Evolutionary conservation across 2,888 invertebrate species (phyloP), one percentile per base, ranked within the genome.

Genomic region (Drosophila multiciliata): DNA sequence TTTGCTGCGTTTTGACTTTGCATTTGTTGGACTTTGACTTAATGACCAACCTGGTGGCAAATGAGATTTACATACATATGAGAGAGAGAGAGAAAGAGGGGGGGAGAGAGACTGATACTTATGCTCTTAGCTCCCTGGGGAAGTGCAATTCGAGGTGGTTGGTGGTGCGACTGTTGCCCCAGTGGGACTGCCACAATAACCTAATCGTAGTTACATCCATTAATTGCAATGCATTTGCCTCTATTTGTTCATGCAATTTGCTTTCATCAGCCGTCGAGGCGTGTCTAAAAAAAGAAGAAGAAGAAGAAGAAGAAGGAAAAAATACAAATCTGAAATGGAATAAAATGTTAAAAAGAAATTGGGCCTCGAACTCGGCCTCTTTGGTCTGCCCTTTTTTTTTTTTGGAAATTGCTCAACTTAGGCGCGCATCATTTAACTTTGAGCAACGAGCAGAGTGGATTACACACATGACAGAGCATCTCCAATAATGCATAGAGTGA

Each of bases 381-480:
- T 71, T 73, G 69, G 75, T 62, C 70, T 57, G 45, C 23, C 38
- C 23, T 35, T 23, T 9, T 11, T 12, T 42, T 35, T 12, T 12
- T 48, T 49, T 53, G 67, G 75, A 86, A 86, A 82, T 85, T 76
- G 83, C 77, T 72, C 78, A 82, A 88, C 78, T 90, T 91, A 87
- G 78, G 77, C 75, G 80, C 82, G 89, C 89, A 90, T 82, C 91
- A 89, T 91, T 89, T 87, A 89, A 90, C 89, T 75, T 87, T 75
- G 74, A 76, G 75, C 77, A 75, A 90, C 82, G 87, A 89, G 89
- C 84, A 72, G 89, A 86, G 86, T 86, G 86, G 87, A 86, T 90
- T 90, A 86, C 86, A 82, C 86, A 87, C 85, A 85, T 87, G 85
- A 83, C 70, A 52, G 81, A 81, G 69, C 90, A 76, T 49, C 63